Percentiles rank a stretch among this genome's conserved stretches.
phyloP scores from a whole-genome alignment of 2,113 vertebrate species.

The Suricata suricatta region DNA sequence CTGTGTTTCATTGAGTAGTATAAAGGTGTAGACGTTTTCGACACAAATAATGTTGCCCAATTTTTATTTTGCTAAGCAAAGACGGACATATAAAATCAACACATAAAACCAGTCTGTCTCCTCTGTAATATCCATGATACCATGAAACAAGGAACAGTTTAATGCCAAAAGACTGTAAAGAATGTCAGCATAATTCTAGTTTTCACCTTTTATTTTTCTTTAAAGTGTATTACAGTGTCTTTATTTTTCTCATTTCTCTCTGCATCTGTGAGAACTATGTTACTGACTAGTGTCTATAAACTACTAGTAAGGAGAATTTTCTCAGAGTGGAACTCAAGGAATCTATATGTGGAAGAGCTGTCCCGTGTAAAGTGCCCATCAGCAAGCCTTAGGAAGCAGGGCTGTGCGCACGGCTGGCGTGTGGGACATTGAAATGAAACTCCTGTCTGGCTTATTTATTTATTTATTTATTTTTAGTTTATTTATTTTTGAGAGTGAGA shows the following conservation, averaged over 20 bases:
- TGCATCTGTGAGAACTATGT: neutral
- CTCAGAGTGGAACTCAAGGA: neutral
- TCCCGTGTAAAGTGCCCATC: too few species aligned
- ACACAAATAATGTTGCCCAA: neutral
- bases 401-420: too few species aligned
- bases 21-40: neutral
- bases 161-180: neutral
- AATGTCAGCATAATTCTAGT: neutral
- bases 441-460: neutral
- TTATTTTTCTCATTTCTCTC: neutral
- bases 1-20: neutral
- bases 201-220: neutral
- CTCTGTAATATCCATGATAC: neutral
- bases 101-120: neutral
- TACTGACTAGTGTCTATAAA: neutral
- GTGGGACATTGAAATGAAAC: neutral
- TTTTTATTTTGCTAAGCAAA: conserved; percentile 5
- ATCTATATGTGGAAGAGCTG: neutral
- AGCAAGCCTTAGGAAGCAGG: fast-evolving
- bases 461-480: too few species aligned
- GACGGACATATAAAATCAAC: neutral
- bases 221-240: neutral
- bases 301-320: neutral
- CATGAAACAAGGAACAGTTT: neutral
- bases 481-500: too few species aligned